These are phyloP conservation scores for Pomacea canaliculata DNA, from an alignment of 2,888 invertebrate genomes.

Conservation along the genomic window DNA sequence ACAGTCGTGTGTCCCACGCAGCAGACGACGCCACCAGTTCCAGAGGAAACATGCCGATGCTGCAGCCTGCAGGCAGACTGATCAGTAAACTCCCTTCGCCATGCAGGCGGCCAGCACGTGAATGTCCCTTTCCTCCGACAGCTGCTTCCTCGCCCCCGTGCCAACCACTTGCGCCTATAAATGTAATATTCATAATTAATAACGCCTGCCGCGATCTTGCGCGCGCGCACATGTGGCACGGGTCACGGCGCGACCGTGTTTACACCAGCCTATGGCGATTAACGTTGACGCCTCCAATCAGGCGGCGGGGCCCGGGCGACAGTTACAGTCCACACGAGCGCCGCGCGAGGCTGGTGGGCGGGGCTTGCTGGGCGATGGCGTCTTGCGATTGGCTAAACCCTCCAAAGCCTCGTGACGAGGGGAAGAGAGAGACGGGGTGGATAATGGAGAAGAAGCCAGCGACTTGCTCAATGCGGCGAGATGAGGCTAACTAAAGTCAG, in stretches of 20 bases:
- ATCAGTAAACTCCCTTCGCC: slow-evolving; percentile 3
- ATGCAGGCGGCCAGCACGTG: not conserved
- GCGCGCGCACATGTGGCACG: slow-evolving; percentile 19
- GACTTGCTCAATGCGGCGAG: not conserved
- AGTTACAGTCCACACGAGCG: slow-evolving; percentile 12
- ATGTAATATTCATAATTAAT: slow-evolving; percentile 30
- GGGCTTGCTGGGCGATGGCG: slow-evolving; percentile 19
- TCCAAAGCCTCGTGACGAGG: not conserved
- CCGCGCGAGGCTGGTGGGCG: slow-evolving; percentile 24
- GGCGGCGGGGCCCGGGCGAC: slow-evolving; percentile 28
- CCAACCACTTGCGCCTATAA: not conserved
- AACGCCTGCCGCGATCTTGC: slow-evolving; percentile 19
- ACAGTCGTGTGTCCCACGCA: no score
- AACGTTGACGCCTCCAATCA: slow-evolving; percentile 33
- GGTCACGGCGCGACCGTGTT: slow-evolving; percentile 28
- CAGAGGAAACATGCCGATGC: not conserved
- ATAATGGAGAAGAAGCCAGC: not conserved
- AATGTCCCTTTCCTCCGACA: no score
- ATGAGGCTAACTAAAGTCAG: not conserved
- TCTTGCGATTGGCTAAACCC: slow-evolving; percentile 9
- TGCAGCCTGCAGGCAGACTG: not conserved
- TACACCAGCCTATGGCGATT: slow-evolving; percentile 34
- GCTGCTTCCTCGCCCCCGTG: not conserved
- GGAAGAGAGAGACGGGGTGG: not conserved
- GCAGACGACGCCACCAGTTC: not conserved